Evolutionary conservation across 2,113 vertebrate genomes (phyloP).

Genomic region (Nycticorax nycticorax): DNA sequence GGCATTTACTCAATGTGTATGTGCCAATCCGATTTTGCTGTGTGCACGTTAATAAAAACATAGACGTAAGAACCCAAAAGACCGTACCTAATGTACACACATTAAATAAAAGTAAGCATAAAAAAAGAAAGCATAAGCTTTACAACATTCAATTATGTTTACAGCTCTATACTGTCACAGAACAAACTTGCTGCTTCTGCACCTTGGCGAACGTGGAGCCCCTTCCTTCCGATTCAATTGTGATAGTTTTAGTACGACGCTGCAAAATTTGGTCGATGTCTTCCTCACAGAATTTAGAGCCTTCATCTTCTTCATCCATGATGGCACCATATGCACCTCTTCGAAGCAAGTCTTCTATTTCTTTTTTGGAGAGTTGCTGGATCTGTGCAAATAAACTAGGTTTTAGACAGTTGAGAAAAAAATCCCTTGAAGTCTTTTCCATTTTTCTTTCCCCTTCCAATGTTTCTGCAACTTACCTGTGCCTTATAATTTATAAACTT

Average conservation of each 20-base stretch:
- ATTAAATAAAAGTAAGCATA: neutral
- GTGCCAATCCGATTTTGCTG: neutral
- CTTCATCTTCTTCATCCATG: constrained; percentile 98
- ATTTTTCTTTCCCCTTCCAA: neutral
- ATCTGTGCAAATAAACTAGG: constrained; percentile 53
- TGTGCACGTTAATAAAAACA: neutral
- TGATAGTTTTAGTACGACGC: constrained; percentile 96
- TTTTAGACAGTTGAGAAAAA: neutral
- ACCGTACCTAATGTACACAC: accelerated
- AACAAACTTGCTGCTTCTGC: neutral
- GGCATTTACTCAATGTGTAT: neutral
- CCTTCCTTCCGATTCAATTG: constrained; percentile 95
- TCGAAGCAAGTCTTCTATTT: constrained; percentile 94
- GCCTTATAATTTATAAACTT: neutral
- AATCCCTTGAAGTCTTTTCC: neutral
- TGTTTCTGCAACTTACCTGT: neutral
- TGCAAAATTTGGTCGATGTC: constrained; percentile 98
- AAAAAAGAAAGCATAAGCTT: neutral
- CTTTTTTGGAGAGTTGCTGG: constrained; percentile 96
- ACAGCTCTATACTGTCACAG: neutral
- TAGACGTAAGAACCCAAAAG: neutral
- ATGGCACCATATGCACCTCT: constrained; percentile 97
- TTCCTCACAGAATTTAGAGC: constrained; percentile 98
- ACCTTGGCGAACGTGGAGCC: constrained; percentile 99
- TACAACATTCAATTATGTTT: neutral